Conservation (phyloP, 2,797 vertebrate species). For the Kryptopterus vitreolus region DNA sequence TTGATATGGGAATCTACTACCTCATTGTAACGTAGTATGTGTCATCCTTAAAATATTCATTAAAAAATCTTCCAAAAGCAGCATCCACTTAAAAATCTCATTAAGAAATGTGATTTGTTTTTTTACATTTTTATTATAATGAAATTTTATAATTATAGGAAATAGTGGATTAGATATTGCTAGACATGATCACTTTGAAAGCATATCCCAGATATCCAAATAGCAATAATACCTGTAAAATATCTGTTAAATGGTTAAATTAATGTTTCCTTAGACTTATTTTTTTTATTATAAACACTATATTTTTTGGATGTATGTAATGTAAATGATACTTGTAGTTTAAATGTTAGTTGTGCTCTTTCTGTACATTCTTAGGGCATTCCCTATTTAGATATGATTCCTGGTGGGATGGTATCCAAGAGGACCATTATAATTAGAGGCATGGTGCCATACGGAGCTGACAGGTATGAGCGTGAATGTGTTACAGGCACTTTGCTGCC, state of each 20-base stretch:
- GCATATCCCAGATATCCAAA: neutral
- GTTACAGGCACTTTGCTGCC: neutral
- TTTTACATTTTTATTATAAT: no score
- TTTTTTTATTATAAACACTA: neutral
- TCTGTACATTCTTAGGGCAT: slow-evolving; percentile 63
- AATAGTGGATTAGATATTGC: neutral
- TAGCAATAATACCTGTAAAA: neutral
- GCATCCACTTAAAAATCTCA: no score
- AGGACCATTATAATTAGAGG: slow-evolving; percentile 80
- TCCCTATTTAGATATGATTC: slow-evolving; percentile 70
- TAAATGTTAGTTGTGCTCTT: neutral
- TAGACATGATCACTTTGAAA: neutral
- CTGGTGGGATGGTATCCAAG: slow-evolving; percentile 76
- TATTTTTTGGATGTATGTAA: neutral
- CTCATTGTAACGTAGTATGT: neutral
- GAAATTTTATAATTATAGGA: no score
- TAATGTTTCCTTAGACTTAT: neutral
- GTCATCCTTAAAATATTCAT: neutral
- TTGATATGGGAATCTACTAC: neutral
- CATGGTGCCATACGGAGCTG: slow-evolving; percentile 65
- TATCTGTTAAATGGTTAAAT: neutral
- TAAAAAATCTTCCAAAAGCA: no score
- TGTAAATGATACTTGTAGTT: neutral
- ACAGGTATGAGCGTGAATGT: slow-evolving; percentile 53
- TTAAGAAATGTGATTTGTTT: no score